These are phyloP conservation scores for Amphimedon queenslandica DNA, from an alignment of 37 sponge, comb jelly and placozoan species.

Conservation along the genomic window DNA sequence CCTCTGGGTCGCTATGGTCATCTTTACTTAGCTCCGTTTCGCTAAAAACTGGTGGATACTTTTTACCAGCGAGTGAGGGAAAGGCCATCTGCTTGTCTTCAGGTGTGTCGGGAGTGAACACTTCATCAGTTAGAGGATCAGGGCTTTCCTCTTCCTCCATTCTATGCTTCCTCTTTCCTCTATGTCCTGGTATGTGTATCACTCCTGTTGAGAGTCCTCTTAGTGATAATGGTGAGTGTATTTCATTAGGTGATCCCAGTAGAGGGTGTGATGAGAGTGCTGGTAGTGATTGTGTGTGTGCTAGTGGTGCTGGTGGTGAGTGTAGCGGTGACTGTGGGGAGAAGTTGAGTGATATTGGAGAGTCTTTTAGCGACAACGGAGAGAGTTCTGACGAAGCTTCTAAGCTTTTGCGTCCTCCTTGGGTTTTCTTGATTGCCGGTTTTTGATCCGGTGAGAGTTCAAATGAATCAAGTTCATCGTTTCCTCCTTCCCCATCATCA, in stretches of 20 bases:
- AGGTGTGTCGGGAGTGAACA: background rate
- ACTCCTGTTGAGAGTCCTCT: too few species aligned
- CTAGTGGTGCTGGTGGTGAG: background rate
- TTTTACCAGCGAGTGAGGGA: too few species aligned
- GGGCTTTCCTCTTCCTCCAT: background rate
- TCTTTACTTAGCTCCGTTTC: background rate
- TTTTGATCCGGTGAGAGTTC: background rate
- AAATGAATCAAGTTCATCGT: background rate
- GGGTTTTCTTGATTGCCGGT: background rate
- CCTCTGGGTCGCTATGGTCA: background rate
- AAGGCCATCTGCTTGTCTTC: too few species aligned
- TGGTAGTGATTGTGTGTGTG: background rate
- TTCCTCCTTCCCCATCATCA: background rate
- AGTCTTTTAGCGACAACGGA: background rate
- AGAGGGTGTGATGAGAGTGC: background rate
- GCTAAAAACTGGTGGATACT: background rate
- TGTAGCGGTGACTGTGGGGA: background rate
- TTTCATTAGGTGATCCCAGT: background rate
- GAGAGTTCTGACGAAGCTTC: background rate
- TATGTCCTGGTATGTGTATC: background rate
- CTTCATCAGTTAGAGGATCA: background rate
- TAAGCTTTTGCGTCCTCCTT: background rate
- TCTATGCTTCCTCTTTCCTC: background rate
- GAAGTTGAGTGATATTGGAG: background rate
- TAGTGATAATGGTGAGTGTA: too few species aligned